A percentile compares a stretch with the other conserved stretches of the same genome.
Conservation (phyloP, 1,140 invertebrate species). For the Drosophila ercepeae region DNA sequence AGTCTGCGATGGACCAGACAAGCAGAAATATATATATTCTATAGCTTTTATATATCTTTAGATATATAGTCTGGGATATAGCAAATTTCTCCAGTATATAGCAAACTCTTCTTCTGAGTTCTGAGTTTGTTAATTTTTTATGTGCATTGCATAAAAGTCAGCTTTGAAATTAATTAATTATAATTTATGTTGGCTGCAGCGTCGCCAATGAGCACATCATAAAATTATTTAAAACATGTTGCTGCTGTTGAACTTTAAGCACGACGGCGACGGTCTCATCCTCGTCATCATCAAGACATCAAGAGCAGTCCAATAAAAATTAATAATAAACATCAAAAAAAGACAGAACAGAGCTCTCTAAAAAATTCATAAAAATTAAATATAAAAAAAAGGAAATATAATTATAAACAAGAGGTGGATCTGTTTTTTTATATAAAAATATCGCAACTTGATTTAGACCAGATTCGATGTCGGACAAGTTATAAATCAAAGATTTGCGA, state of each 20-base stretch:
- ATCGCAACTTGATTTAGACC: constrained; percentile 51
- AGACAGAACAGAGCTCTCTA: not conserved
- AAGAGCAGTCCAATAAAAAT: constrained; percentile 40
- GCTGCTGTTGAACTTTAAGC: constrained; percentile 51
- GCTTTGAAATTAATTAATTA: constrained; percentile 77
- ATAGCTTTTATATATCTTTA: not conserved
- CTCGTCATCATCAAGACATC: not conserved
- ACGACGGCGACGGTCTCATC: constrained; percentile 6
- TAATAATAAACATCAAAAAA: constrained; percentile 49
- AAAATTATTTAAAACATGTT: constrained; percentile 69
- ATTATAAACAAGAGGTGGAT: too few relatives aligned
- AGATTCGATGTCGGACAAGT: constrained; percentile 14
- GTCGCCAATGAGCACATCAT: constrained; percentile 76
- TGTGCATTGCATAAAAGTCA: constrained; percentile 71
- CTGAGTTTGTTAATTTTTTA: constrained; percentile 36
- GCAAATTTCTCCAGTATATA: not conserved
- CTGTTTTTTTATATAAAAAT: constrained; percentile 46
- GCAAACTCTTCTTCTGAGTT: not conserved
- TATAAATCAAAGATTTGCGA: constrained; percentile 26
- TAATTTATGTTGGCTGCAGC: constrained; percentile 77
- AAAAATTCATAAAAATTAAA: constrained; percentile 1
- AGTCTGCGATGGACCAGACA: constrained; percentile 65
- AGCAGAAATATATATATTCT: not conserved
- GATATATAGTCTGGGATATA: not conserved
- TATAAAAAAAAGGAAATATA: constrained; percentile 15